These are phyloP conservation scores for Neosalanx taihuensis DNA, from an alignment of 2,797 vertebrate species.

Conservation along the genomic window DNA sequence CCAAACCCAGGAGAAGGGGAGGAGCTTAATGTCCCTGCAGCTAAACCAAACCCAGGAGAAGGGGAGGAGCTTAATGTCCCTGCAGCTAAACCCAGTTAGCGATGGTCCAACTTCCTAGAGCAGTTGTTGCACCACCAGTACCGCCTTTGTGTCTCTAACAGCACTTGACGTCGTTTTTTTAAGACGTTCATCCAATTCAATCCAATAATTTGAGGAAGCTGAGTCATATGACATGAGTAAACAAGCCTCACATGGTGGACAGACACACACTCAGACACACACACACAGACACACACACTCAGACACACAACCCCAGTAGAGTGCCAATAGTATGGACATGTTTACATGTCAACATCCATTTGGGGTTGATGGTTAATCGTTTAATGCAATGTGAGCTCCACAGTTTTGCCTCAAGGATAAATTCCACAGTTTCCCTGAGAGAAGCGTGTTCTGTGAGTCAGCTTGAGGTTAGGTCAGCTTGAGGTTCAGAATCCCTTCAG, in stretches of 20 bases:
- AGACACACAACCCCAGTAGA: not conserved
- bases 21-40: too few relatives aligned
- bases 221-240: slow-evolving; percentile 36
- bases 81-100: too few relatives aligned
- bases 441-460: not conserved
- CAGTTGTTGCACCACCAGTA: too few relatives aligned
- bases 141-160: too few relatives aligned
- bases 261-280: slow-evolving; percentile 23
- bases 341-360: not conserved
- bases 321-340: not conserved
- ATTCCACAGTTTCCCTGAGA: slow-evolving; percentile 6
- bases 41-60: too few relatives aligned
- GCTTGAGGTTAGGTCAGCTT: too few relatives aligned
- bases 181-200: too few relatives aligned
- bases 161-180: too few relatives aligned
- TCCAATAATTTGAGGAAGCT: not conserved
- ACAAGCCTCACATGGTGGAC: slow-evolving; percentile 43
- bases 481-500: too few relatives aligned
- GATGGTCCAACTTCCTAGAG: too few relatives aligned
- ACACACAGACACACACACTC: not conserved
- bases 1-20: too few relatives aligned
- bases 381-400: not conserved
- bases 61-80: too few relatives aligned
- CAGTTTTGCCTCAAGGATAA: slow-evolving; percentile 20
- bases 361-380: not conserved